Conservation (phyloP, 2,113 vertebrate genomes). For the Balaeniceps rex region DNA sequence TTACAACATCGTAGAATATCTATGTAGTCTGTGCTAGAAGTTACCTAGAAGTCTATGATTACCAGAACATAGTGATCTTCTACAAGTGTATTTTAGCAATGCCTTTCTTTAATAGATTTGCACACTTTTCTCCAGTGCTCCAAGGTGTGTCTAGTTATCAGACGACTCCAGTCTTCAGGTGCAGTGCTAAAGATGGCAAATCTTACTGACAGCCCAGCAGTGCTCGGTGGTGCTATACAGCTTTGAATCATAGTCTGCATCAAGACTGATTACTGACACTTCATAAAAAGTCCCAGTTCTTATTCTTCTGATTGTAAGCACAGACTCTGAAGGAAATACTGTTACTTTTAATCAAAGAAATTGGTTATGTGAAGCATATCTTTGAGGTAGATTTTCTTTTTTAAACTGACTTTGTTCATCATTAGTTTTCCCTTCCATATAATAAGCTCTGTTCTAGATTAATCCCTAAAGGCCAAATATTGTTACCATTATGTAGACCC, state of each 20-base stretch:
- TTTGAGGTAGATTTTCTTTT: background rate
- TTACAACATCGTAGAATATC: background rate
- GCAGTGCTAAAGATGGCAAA: background rate
- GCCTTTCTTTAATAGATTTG: background rate
- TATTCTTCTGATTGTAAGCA: background rate
- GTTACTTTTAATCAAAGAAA: background rate
- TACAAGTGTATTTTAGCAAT: background rate
- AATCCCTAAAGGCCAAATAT: background rate
- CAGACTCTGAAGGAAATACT: background rate
- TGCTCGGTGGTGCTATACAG: background rate
- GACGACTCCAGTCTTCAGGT: background rate
- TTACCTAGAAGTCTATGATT: no score
- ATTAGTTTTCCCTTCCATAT: background rate
- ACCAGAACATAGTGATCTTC: accelerated
- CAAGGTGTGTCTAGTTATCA: background rate
- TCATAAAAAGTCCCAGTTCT: background rate
- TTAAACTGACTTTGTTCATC: background rate
- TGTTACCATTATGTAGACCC: background rate
- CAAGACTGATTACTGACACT: background rate
- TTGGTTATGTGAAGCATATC: background rate
- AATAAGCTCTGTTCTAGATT: background rate
- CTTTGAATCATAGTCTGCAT: background rate
- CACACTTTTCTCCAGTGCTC: background rate
- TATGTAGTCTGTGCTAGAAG: background rate
- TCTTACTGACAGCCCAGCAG: background rate